Base-by-base conservation (phyloP, 2,888 invertebrate species). In the Hermodice carunculata region DNA sequence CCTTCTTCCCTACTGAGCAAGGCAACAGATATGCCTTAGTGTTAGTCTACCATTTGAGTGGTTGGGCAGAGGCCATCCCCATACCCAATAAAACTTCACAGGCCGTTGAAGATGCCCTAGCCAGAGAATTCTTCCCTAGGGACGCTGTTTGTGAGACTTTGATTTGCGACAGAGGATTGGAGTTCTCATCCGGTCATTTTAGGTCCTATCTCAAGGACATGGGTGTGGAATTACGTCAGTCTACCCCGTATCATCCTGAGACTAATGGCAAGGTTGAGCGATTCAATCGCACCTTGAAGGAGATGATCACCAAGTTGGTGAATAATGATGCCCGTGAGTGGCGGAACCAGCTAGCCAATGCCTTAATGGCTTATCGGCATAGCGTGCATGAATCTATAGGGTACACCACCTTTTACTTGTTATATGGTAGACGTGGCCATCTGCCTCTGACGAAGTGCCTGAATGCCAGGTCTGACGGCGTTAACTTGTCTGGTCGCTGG, bases 41-140 rank as follows among this genome's bases (percentile, higher is more conserved):
- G 14, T 19, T 60, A 14, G 43, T 60, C 3, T 51, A 60, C 24
- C 60, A 60, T 22, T 60, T 14, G 22, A 46, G 29, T 14, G 52
- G 52, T 4, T 60, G 60, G 60, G 51, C 29, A 4, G 60, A 60
- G 19, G 49, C 26, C 3, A 60, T 51, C n/a, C 60, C 60, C 6
- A 2, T 60, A 5, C 60, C 60, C 17, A 3, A 17, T 11, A 60
- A 60, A 28, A 5, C 8, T 11, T 17, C 60, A 6, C 14, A 51
- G 17, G 4, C 26, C 8, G 60, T 60, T 11, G 1, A 40, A 2
- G 17, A 19, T 17, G 49, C 26, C 28, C 51, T 60, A 29, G 26
- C 22, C 17, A 11, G 37, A 26, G 51, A 60, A 34, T 60, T 51
- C 29, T 5, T 60, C 3, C 60, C 60, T 2, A 46, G 51, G 28